Evolutionary conservation across 1,140 invertebrate genomes (phyloP), one percentile per base, ranked within the genome.

Genomic region (Dysdera silvatica): DNA sequence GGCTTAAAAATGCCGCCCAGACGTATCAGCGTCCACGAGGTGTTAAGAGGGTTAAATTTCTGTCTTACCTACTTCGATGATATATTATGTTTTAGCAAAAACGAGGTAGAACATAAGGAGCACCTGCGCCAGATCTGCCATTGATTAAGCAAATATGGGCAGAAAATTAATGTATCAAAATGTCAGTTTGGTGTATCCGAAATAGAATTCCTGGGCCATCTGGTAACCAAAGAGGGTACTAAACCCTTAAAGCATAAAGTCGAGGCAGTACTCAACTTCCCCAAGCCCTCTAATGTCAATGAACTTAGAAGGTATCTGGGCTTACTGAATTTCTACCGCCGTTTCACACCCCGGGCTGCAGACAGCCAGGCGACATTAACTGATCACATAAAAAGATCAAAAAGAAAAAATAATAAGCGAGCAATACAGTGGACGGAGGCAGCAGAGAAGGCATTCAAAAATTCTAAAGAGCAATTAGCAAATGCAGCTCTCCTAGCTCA

Each of bases 281-380:
- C 66, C 14, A 53, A 64, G 61, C 73, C 76, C 6, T 57, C 65
- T n/a, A 71, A 61, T 10, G 56, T 75, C 16, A 62, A 68, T 24
- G 60, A 70, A 40, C 62, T 72, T 3, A 56, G 74, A 33, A 54
- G 69, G 10, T 80, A 79, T 61, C 45, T 80, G 3, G 77, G 75
- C 0, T 74, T 77, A 8, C n/a, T 67, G 18, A 55, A 20, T 37
- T 71, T 49, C 35, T 67, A 67, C 37, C 64, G 66, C 4, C 16
- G 57, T 12, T 67, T 67, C 31, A 14, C 61, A 6, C 52, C 24
- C 10, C 16, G 43, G n/a, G 29, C 33, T 1, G 29, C 37, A 10
- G 3, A 18, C 65, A 66, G 49, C 2, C 66, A 66, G 32, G 20
- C 35, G 2, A 58, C 61, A 16, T 52, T 70, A 4, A 47, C 64